Evolutionary conservation across 2,113 vertebrate genomes (phyloP).

Genomic region (Daubentonia madagascariensis): DNA sequence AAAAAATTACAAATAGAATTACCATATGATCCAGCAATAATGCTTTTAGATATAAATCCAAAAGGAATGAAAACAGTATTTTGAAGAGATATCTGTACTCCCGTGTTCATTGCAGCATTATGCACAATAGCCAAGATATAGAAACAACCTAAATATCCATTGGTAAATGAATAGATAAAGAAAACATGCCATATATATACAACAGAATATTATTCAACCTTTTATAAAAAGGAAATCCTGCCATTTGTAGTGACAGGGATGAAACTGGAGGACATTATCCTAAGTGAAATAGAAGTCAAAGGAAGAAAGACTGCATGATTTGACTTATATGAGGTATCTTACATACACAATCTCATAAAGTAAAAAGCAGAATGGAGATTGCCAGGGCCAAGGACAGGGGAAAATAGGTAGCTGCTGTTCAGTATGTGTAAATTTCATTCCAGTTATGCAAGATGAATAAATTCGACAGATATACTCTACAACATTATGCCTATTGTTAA

Average conservation of each 20-base stretch:
- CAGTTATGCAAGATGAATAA: background rate
- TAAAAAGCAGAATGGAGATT: background rate
- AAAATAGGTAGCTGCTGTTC: background rate
- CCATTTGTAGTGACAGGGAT: background rate
- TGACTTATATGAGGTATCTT: background rate
- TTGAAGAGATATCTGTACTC: background rate
- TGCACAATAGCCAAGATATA: background rate
- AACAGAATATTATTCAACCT: background rate
- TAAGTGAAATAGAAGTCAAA: background rate
- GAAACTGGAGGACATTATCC: background rate
- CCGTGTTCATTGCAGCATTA: background rate
- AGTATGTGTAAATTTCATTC: too few species aligned
- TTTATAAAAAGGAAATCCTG: background rate
- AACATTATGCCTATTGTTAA: background rate
- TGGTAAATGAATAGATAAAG: background rate
- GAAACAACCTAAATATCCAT: background rate
- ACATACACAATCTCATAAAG: background rate
- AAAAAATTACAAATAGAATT: background rate
- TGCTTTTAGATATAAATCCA: background rate
- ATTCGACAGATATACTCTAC: background rate
- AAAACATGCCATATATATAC: background rate
- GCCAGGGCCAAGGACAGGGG: rapidly evolving
- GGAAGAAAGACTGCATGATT: background rate
- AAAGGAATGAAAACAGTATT: background rate
- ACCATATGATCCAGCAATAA: background rate